Evolutionary conservation across 2,797 vertebrate species (phyloP).

Genomic region (Macrochelys suwanniensis): DNA sequence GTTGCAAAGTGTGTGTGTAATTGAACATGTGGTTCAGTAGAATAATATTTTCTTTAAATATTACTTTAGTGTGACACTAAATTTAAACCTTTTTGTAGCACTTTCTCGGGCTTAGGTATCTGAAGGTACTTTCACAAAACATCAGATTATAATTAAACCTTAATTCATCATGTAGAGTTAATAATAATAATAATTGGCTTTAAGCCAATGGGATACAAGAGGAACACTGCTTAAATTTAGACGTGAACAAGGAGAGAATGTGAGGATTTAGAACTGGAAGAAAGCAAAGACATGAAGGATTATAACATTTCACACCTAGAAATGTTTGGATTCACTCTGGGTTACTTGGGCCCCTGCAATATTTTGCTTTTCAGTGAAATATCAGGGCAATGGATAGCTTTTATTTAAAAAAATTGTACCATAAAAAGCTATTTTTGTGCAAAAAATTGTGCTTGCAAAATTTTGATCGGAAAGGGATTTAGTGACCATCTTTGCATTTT

Average conservation of each 20-base stretch:
- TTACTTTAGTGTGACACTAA: not conserved
- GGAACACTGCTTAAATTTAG: not conserved
- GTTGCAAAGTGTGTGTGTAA: not conserved
- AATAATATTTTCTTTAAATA: not conserved
- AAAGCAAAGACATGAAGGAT: not conserved
- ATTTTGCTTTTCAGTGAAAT: not conserved
- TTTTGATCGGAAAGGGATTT: not conserved
- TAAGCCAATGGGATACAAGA: not conserved
- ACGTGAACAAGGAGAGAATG: not conserved
- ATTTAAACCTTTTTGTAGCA: not conserved
- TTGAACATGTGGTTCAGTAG: not conserved
- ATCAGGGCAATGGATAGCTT: not conserved
- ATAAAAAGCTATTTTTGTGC: not conserved
- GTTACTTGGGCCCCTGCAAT: not conserved
- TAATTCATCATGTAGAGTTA: not conserved
- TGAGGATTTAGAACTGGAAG: not conserved
- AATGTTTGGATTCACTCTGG: not conserved
- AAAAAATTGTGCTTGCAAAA: not conserved
- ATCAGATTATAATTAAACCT: conserved; percentile 23
- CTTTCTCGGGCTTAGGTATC: not conserved
- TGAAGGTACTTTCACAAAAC: not conserved
- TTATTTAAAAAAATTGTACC: not conserved
- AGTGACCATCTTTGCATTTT: not conserved
- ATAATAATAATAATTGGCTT: not conserved
- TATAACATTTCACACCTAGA: not conserved